These are phyloP conservation scores for Ctenosaura bakeri DNA, from an alignment of 2,797 vertebrate species.

Conservation along the genomic window DNA sequence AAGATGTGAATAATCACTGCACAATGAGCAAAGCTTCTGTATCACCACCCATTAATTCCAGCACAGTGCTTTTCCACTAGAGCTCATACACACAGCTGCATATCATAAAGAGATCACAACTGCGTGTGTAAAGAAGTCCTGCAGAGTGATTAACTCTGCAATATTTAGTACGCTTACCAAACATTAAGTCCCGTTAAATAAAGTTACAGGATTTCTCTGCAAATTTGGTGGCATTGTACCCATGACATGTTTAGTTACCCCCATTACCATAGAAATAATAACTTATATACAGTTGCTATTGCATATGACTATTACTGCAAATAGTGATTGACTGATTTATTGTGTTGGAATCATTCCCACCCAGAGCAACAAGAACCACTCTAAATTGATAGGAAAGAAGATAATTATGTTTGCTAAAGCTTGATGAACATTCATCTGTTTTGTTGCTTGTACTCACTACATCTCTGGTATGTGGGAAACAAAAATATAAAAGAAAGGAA, in stretches of 20 bases:
- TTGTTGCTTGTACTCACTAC: neutral
- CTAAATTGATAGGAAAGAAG: neutral
- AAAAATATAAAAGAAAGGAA: neutral
- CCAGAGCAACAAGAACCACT: neutral
- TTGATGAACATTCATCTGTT: neutral
- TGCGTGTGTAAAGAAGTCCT: neutral
- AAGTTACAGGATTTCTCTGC: neutral
- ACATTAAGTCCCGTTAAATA: neutral
- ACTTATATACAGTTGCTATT: neutral
- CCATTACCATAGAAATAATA: neutral
- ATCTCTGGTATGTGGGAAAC: constrained; percentile 10
- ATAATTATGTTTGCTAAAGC: neutral
- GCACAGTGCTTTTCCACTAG: too few species aligned
- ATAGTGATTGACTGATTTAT: neutral
- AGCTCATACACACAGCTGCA: too few species aligned
- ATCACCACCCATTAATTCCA: too few species aligned
- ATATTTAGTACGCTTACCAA: neutral
- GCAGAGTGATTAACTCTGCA: neutral
- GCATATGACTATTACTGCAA: neutral
- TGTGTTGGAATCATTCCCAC: neutral
- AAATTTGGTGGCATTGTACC: neutral
- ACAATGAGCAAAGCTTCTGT: neutral
- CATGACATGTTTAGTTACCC: neutral
- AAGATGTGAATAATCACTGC: neutral
- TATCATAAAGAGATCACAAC: too few species aligned